Conservation (phyloP, 2,888 invertebrate genomes). For the Hipparchia semele region DNA sequence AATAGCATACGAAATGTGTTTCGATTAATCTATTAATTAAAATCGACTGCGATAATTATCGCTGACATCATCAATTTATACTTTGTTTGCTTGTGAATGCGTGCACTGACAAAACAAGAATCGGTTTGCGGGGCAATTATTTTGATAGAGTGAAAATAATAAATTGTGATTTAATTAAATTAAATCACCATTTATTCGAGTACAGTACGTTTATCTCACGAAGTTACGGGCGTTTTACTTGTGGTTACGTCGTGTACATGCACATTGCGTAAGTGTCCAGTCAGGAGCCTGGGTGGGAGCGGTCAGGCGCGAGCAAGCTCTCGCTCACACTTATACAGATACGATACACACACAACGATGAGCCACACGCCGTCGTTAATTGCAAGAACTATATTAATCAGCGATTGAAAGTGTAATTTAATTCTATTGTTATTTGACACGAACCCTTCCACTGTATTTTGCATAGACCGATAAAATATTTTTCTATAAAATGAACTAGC, state of each 20-base stretch:
- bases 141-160: constrained; percentile 33
- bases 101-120: constrained; percentile 41
- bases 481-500: too few species aligned
- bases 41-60: constrained; percentile 48
- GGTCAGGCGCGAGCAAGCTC: too few species aligned
- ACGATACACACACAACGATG: too few species aligned
- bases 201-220: too few species aligned
- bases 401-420: neutral
- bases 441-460: neutral
- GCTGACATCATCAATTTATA: constrained; percentile 55
- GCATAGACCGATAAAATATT: neutral
- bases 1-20: constrained; percentile 40
- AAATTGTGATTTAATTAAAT: constrained; percentile 13
- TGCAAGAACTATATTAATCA: neutral
- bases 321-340: too few species aligned
- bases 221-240: too few species aligned
- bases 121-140: constrained; percentile 34
- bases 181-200: neutral
- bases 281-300: too few species aligned
- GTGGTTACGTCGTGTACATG: too few species aligned
- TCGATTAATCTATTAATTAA: constrained; percentile 51
- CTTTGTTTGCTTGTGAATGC: constrained; percentile 49
- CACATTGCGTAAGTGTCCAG: too few species aligned
- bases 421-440: neutral
- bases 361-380: too few species aligned